Conservation (phyloP, 2,888 invertebrate genomes). For the Augochlorella aurata region DNA sequence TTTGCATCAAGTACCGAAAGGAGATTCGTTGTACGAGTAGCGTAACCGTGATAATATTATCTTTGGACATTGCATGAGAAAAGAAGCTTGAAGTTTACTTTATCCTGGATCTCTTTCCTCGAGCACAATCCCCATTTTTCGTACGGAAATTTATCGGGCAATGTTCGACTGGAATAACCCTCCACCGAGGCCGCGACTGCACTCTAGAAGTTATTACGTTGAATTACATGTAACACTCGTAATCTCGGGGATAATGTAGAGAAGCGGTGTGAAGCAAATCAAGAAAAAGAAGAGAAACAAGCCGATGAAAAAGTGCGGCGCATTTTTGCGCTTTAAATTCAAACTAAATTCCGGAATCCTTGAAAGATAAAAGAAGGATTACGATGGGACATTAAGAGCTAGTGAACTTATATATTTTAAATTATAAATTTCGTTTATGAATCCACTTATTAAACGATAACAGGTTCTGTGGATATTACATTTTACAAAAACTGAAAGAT, state of each 20-base stretch:
- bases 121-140: conserved; percentile 16
- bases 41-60: conserved; percentile 23
- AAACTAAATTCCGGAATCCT: background rate
- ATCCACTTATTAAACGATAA: too few species aligned
- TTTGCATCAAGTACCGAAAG: conserved; percentile 17
- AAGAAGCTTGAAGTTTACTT: conserved; percentile 30
- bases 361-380: background rate
- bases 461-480: too few species aligned
- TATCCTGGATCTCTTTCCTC: background rate
- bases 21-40: conserved; percentile 18
- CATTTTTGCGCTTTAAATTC: background rate
- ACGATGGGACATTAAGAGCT: background rate
- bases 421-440: too few species aligned
- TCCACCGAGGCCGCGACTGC: conserved; percentile 4
- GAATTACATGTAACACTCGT: conserved; percentile 17
- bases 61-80: conserved; percentile 6
- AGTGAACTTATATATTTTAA: too few species aligned
- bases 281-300: background rate
- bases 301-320: background rate
- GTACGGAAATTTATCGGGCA: conserved; percentile 3
- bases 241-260: conserved; percentile 9
- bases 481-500: too few species aligned
- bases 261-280: background rate
- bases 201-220: conserved; percentile 35
- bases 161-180: conserved; percentile 24